These are phyloP conservation scores for Ameiurus melas DNA, from an alignment of 2,113 vertebrate species.

Conservation along the genomic window DNA sequence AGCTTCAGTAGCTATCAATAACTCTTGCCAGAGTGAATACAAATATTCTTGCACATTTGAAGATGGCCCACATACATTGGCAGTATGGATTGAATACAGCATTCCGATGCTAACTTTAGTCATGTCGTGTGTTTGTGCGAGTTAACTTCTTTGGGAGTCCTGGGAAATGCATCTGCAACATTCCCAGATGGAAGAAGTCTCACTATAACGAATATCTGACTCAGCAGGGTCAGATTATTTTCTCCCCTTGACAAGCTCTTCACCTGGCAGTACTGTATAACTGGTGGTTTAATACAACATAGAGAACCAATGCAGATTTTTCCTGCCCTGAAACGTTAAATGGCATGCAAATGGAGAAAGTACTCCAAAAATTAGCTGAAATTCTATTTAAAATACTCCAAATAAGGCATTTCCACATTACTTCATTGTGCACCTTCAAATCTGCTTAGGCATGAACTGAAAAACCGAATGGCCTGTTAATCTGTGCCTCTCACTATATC, in stretches of 20 bases:
- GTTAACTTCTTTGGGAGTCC: neutral
- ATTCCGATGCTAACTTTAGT: neutral
- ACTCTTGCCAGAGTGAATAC: neutral
- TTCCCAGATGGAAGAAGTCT: neutral
- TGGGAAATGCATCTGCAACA: neutral
- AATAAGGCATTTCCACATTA: neutral
- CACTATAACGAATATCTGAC: conserved; percentile 11
- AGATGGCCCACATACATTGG: neutral
- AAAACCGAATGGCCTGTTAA: conserved; percentile 44
- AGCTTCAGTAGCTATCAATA: neutral
- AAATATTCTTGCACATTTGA: neutral
- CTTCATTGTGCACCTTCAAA: neutral
- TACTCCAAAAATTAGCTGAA: neutral
- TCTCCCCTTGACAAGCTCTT: neutral
- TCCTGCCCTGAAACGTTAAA: neutral
- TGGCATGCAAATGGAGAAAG: neutral
- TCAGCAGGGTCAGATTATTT: conserved; percentile 9
- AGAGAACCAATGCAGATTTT: neutral
- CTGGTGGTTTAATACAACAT: neutral
- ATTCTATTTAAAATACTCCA: neutral
- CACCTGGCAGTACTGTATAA: neutral
- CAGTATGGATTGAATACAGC: neutral
- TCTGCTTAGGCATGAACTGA: conserved; percentile 44
- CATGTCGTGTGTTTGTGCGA: conserved; percentile 18
- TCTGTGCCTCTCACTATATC: neutral